Evolutionary conservation across 2,113 vertebrate genomes (phyloP), one percentile per base, ranked within the genome.

Genomic region (Percopsis transmontana): DNA sequence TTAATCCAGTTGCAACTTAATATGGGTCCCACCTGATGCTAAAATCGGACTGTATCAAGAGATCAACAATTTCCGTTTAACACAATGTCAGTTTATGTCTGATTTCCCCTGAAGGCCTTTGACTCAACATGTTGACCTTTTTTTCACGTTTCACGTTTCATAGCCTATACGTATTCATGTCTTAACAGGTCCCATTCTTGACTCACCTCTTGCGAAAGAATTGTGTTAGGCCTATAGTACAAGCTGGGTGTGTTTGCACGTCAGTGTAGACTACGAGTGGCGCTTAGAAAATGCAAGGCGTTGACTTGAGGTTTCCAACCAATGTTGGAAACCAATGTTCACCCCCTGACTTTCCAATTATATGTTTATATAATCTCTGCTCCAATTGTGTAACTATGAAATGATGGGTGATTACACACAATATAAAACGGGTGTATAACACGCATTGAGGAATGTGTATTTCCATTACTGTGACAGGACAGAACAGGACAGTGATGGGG

Each of bases 111-210:
- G 27, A 33, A 33, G 27, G 5, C 13, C 12, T 15, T 44, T 44
- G 42, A 44, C 42, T 44, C 42, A 44, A 44, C 42, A 44, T 44
- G 42, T 10, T 20, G 19, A 58, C 56, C 38, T 20, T 19, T 5
- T 74, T 69, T 66, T 51, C 16, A 41, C 5, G 51, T 15, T 61
- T 58, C 16, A 4, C n/a, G n/a, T n/a, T n/a, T n/a, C 45, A 15
- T 5, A 13, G 13, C 13, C 13, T 45, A 3, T 66, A 53, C 58
- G 62, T 40, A 54, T 52, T 78, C 74, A 24, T 72, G 83, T 5
- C 2, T 2, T 16, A 21, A 58, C 70, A 59, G 58, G 72, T 68
- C 40, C 2, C 24, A 33, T 24, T 41, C 19, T 1, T 83, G 86
- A 83, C 27, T 85, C 82, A 84, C 48, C 0, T 4, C 5, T 0